Base-by-base conservation (phyloP, 2,888 invertebrate species). In the Lomographa bimaculata region DNA sequence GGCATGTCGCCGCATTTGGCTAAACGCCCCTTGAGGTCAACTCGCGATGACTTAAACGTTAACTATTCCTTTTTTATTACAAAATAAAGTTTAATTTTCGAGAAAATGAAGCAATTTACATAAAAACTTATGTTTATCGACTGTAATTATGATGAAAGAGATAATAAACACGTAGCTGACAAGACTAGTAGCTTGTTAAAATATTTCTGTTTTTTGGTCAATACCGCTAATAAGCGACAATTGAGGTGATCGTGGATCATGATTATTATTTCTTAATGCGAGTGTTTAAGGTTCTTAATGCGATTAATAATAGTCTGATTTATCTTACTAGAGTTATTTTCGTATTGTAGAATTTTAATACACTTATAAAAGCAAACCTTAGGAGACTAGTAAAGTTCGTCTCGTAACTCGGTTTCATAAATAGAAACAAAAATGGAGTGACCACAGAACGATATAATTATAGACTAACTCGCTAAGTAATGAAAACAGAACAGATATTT, bases 21-120 rank as follows among this genome's bases (percentile, higher is more conserved):
- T 37, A 41, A 47, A 41, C 25, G 24, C 18, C 4, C 7, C 19
- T 7, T 34, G 40, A 43, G 41, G 51, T 46, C 45, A 19, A 14
- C 24, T 7, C 19, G 20, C 7, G 39, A 44, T 37, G 39, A 34
- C 30, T 43, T 26, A 32, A 51, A 39, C 26, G 27, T 24, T 30
- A 23, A 29, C 45, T 47, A 43, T 46, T 44, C 20, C 27, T 26
- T 34, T 39, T 27, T 36, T 46, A 39, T 32, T 38, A 29, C 38
- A 23, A 17, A 37, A 40, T 26, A 20, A 8, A 10, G 6, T 30
- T 19, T 12, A 17, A 26, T 39, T 32, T 39, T 41, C 9, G 25
- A 26, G 36, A 41, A 46, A 51, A 54, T 51, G 14, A 51, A 51
- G 49, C 35, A 32, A 54, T 54, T 49, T 42, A 40, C 28, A 26